Base-by-base conservation (phyloP, 2,113 vertebrate species). In the Sturnus vulgaris region DNA sequence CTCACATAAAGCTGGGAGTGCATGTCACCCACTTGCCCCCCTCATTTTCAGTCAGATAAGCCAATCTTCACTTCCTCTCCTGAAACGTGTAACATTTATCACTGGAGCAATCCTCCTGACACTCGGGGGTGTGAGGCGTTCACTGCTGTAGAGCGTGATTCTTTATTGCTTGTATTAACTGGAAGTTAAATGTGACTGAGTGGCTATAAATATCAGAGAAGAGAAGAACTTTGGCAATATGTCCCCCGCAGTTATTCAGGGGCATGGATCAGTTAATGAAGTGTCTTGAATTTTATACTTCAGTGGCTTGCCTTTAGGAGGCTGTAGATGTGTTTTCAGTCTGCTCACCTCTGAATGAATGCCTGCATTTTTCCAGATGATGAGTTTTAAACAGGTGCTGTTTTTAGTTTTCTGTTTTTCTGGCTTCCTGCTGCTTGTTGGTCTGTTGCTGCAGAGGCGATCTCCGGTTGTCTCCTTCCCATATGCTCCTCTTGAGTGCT, bases 371-470 rank as follows among this genome's bases (percentile, higher is more conserved):
- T 90, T 92, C 85, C 72, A 90, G 60, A 89, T 78, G 33, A 82
- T 66, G 68, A 52, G 47, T 75, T 95, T 88, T 83, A 82, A 96
- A 52, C 79, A 93, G 85, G 47, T 94, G 88, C 31, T 96, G 33
- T 1, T 82, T 92, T 59, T 24, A 53, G 35, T 59, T 85, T 73
- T 86, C 76, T 83, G 22, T 22, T 93, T 92, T 85, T 59, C 78
- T 88, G 78, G 55, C 50, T 91, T 94, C 82, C 66, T 91, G 55
- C 35, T 73, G 30, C 42, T 50, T 93, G 35, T 63, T 82, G 80
- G 14, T 52, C 47, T 79, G 63, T 47, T 63, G 44, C 63, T 88
- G 71, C 63, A 88, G 71, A 55, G 66, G 39, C 0, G 0, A 80
- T 83, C 79, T 66, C 78, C 0, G 1, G 42, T 70, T 95, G 39